Evolutionary conservation across 2,797 vertebrate genomes (phyloP), one percentile per base, ranked within the genome.

Genomic region (Pipistrellus nathusii): DNA sequence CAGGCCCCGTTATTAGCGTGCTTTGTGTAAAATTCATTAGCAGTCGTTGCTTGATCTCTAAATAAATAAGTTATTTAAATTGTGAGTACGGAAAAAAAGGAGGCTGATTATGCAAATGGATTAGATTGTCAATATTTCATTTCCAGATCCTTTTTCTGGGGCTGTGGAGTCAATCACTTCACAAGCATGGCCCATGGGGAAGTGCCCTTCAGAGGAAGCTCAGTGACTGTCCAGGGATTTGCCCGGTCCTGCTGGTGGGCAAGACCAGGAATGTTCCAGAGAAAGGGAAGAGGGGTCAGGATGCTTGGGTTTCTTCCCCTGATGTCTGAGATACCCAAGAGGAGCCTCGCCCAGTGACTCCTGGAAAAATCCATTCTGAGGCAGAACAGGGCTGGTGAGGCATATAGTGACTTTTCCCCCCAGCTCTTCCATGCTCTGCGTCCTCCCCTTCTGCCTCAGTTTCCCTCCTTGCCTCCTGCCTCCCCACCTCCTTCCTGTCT

Each of bases 11-110:
- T 98, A 98, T 98, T 98, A 98, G 98, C 94, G 90, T 98, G 98
- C 98, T 98, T 98, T 98, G 98, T 98, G 97, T 98, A 98, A 98
- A 98, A 98, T 98, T 98, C 98, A 98, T 98, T 98, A 98, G 98
- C 66, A 0, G 96, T 96, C 98, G 85, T 98, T 97, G 98, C 98
- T 98, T 98, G 98, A 98, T 98, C 98, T 98, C 98, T 98, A 98
- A 98, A 98, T 98, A 98, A 98, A 98, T 98, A 98, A 98, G 98
- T 98, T 98, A 97, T 98, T 98, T 98, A 98, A 98, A 98, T 97
- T 98, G 98, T 98, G 97, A 97, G 96, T 94, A 95, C 96, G 95
- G 46, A 4, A 95, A 69, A 98, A 98, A 91, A 78, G 72, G 78
- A 94, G 95, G 96, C 98, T 98, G 98, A 98, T 98, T 98, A 98